Evolutionary conservation across 2,113 vertebrate genomes (phyloP), one percentile per base, ranked within the genome.

Genomic region (Limnothrissa miodon): DNA sequence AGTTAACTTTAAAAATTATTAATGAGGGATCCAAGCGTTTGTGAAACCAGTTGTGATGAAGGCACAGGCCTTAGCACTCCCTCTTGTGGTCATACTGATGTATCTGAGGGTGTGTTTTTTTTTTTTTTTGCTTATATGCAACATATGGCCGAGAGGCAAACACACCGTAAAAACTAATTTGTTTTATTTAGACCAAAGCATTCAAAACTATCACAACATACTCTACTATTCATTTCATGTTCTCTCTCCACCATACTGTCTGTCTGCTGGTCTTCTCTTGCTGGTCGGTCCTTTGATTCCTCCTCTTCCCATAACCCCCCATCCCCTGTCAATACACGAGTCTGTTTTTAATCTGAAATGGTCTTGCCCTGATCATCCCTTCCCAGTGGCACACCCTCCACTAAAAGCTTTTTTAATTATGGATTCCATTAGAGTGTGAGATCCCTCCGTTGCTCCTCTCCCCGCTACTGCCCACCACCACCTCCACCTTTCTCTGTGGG

Each of bases 401-500:
- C 92, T 95, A 93, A 95, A 95, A 94, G 94, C 93, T 93, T 95
- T 95, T 95, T 94, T 93, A 94, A 94, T 95, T 92, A 93, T 90
- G 90, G 90, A 89, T 87, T 87, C 90, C 91, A 91, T 93, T 94
- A 94, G 80, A 80, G 80, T 89, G 87, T 36, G 66, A 36, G 4
- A 1, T 11, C 62, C 62, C 66, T 15, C 11, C 66, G 3, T 33
- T 15, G 13, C 51, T 70, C 29, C 59, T 1, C 59, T 33, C 10
- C 62, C 36, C 29, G 66, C 46, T 84, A 87, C 81, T 85, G 86
- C 85, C 87, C 88, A 87, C 44, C 88, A 86, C 86, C 81, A n/a
- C 48, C 86, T 86, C 88, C 86, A 86, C 87, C 83, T 0, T 86
- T 88, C 87, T 87, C 87, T 91, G 39, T 88, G 39, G 87, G 89